Conservation (phyloP, 2,113 vertebrate species). For the Ceratotherium simum region DNA sequence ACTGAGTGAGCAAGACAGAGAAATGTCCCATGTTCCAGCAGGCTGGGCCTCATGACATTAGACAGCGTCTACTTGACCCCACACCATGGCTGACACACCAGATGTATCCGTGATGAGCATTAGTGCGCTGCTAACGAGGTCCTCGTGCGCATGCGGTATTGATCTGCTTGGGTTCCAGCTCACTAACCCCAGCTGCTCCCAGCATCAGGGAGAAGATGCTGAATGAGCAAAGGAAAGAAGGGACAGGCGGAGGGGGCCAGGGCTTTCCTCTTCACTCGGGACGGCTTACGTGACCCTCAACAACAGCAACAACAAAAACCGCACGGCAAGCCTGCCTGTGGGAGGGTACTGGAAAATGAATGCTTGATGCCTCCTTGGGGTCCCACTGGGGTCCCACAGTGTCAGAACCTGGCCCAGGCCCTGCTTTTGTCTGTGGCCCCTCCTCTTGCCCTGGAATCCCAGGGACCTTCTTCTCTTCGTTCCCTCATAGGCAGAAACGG, state of each 20-base stretch:
- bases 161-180: slow-evolving; percentile 69
- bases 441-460: neutral
- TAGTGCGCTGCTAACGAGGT: neutral
- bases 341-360: neutral
- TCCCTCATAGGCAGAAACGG: neutral
- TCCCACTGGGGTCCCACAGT: neutral
- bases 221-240: slow-evolving; percentile 51
- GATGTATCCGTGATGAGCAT: neutral
- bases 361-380: neutral
- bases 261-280: neutral
- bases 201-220: slow-evolving; percentile 18
- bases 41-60: slow-evolving; percentile 1
- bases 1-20: neutral
- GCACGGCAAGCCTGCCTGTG: too few species aligned
- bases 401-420: neutral
- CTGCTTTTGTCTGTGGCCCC: neutral
- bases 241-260: neutral
- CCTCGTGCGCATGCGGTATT: neutral
- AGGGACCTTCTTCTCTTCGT: neutral
- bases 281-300: neutral
- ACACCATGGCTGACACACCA: neutral
- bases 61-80: slow-evolving; percentile 52
- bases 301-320: neutral
- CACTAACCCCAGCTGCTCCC: slow-evolving; percentile 76
- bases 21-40: neutral